phyloP scores from a whole-genome alignment of 2,888 invertebrate species.

The Dynastes tityus region DNA sequence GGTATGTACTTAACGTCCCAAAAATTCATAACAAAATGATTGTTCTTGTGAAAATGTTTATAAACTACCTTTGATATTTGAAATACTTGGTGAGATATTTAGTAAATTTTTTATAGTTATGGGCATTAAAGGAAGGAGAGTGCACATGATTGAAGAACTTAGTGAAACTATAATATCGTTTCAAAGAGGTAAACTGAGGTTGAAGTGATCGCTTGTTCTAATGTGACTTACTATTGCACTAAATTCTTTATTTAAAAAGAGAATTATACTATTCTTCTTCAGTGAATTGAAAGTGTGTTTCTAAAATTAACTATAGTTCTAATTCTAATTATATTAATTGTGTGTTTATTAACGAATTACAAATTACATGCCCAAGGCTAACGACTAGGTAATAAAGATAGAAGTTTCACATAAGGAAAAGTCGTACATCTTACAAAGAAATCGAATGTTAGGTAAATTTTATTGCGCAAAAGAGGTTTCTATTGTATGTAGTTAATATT shows the following conservation, averaged over 20 bases:
- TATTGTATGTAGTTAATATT: conserved; percentile 16
- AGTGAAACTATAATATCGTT: conserved; percentile 99
- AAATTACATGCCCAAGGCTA: too few species aligned
- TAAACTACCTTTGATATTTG: conserved; percentile 30
- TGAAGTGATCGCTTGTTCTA: conserved; percentile 46
- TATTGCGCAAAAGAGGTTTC: background rate
- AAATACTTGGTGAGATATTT: conserved; percentile 36
- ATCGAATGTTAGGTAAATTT: too few species aligned
- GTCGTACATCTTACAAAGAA: too few species aligned
- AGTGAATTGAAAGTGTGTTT: background rate
- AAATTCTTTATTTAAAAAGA: conserved; percentile 44
- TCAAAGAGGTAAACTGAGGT: conserved; percentile 91
- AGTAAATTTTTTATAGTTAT: conserved; percentile 82
- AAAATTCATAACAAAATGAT: background rate
- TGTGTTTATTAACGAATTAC: too few species aligned
- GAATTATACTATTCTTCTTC: conserved; percentile 43
- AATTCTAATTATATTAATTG: too few species aligned
- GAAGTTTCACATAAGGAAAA: too few species aligned
- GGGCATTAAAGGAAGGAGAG: conserved; percentile 98
- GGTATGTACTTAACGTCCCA: conserved; percentile 73
- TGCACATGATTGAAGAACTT: conserved; percentile 99
- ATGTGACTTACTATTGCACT: conserved; percentile 50
- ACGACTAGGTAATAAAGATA: too few species aligned
- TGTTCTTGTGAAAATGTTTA: conserved; percentile 24
- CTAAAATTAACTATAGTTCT: conserved; percentile 26